A percentile compares a stretch with the other conserved stretches of the same genome.
Evolutionary conservation across 2,113 vertebrate species (phyloP).

Genomic region (Callaeas wilsoni): DNA sequence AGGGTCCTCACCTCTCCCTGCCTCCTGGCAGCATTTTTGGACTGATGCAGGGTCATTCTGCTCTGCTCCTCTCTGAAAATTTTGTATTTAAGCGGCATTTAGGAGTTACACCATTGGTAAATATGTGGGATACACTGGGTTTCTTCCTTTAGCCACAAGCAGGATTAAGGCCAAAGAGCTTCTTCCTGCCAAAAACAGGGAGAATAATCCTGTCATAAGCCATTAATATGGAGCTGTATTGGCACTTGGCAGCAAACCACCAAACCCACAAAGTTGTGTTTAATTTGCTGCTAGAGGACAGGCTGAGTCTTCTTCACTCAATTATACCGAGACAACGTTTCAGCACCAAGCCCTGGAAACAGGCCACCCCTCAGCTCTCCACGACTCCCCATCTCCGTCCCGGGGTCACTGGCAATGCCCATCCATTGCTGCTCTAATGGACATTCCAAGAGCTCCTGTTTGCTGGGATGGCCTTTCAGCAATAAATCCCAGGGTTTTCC

Average conservation of each 20-base stretch:
- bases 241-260: conserved; percentile 67
- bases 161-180: conserved; percentile 42
- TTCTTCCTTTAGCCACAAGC: conserved; percentile 35
- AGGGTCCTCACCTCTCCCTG: background rate
- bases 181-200: conserved; percentile 66
- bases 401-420: background rate
- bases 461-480: background rate
- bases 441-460: background rate
- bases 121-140: background rate
- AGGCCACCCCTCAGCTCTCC: background rate
- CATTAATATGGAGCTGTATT: conserved; percentile 65
- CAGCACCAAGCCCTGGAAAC: background rate
- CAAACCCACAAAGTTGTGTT: conserved; percentile 68
- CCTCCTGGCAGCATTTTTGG: background rate
- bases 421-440: background rate
- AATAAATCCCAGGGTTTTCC: background rate
- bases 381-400: background rate
- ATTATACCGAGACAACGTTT: background rate
- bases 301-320: conserved; percentile 12
- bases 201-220: conserved; percentile 70
- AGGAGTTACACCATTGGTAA: background rate
- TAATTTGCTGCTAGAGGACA: conserved; percentile 65
- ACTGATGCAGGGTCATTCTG: background rate
- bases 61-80: background rate
- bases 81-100: background rate